A percentile compares a stretch with the other conserved stretches of the same genome.
Evolutionary conservation across 2,888 invertebrate species (phyloP).

Genomic region (Tachystola acroxantha): DNA sequence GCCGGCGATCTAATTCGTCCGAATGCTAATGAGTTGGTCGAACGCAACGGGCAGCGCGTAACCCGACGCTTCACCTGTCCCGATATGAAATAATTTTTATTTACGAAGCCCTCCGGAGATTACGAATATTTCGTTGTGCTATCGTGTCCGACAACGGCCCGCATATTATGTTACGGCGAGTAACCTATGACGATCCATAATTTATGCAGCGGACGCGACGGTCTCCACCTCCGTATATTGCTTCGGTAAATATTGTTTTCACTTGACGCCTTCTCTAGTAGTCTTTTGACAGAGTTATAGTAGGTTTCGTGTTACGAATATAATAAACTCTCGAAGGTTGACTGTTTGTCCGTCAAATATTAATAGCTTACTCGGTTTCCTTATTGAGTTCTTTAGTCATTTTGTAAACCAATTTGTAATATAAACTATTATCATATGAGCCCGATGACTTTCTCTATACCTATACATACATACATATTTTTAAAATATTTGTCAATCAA

Average conservation of each 20-base stretch:
- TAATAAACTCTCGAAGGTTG: conserved; percentile 7
- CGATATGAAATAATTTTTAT: conserved; percentile 67
- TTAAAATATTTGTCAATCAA: no score
- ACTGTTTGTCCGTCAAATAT: conserved; percentile 10
- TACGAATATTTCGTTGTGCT: conserved; percentile 63
- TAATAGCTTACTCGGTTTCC: conserved; percentile 7
- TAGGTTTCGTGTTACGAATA: conserved; percentile 21
- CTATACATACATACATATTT: no score
- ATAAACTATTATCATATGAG: no score
- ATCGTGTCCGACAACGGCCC: conserved; percentile 53
- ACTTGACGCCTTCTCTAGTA: conserved; percentile 45
- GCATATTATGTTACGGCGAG: conserved; percentile 63
- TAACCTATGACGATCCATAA: conserved; percentile 56
- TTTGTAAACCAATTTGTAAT: background rate
- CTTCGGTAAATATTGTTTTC: conserved; percentile 35
- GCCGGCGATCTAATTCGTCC: conserved; percentile 56
- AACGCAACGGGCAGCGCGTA: conserved; percentile 31
- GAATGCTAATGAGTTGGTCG: conserved; percentile 53
- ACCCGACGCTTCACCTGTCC: conserved; percentile 72
- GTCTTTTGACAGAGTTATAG: conserved; percentile 30
- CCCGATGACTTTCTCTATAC: no score
- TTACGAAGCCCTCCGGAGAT: conserved; percentile 66
- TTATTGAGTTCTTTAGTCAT: background rate
- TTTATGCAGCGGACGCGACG: conserved; percentile 33
- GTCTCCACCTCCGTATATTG: conserved; percentile 17